Evolutionary conservation across 2,797 vertebrate species (phyloP).

Genomic region (Chelidonichthys spinosus): DNA sequence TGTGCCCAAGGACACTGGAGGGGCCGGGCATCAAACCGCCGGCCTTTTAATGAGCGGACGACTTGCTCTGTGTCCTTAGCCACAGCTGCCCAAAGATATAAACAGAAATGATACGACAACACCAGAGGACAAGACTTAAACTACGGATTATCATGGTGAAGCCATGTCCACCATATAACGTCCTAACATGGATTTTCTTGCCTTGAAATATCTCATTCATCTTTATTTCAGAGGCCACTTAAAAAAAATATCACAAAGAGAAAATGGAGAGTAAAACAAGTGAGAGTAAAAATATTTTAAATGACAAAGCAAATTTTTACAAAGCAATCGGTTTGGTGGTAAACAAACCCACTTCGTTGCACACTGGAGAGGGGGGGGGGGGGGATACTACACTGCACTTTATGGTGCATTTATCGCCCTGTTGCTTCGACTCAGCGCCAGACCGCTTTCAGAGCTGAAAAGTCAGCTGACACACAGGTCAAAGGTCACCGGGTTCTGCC

Average conservation of each 20-base stretch:
- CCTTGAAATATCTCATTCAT: constrained; percentile 11
- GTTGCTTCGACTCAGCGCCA: constrained; percentile 29
- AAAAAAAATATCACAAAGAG: constrained; percentile 1
- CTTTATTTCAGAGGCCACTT: background rate
- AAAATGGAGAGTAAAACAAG: background rate
- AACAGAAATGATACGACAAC: background rate
- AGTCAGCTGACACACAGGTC: constrained; percentile 64
- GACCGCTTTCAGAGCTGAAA: constrained; percentile 41
- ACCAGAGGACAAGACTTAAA: no score
- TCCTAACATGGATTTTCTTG: background rate
- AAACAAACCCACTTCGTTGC: constrained; percentile 34
- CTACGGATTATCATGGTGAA: background rate
- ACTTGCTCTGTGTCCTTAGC: background rate
- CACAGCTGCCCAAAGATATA: background rate
- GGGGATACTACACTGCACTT: constrained; percentile 23
- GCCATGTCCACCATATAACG: background rate
- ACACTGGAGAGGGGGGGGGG: constrained; percentile 18
- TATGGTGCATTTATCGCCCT: constrained; percentile 25
- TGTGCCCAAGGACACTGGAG: background rate
- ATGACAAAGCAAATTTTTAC: constrained; percentile 22
- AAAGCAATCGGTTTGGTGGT: constrained; percentile 7
- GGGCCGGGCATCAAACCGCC: background rate
- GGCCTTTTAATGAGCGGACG: background rate
- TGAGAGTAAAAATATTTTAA: constrained; percentile 1
- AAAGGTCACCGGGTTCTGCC: constrained; percentile 54